Conservation (phyloP, 2,888 invertebrate genomes). For the Drosophila borealis region DNA sequence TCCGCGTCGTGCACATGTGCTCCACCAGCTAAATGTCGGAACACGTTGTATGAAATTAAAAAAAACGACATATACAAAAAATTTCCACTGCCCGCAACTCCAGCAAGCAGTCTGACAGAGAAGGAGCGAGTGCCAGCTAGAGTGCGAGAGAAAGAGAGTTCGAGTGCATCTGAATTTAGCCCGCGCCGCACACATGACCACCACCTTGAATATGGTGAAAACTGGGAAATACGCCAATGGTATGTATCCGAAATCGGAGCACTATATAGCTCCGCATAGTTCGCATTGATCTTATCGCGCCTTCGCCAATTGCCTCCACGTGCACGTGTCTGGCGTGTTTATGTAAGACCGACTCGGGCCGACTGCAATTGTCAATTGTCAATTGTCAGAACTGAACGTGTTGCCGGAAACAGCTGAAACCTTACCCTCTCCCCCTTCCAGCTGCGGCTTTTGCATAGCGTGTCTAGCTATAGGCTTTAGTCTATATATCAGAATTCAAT, state of each 20-base stretch:
- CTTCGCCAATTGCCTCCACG: neutral
- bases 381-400: slow-evolving; percentile 28
- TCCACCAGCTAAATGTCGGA: slow-evolving; percentile 57
- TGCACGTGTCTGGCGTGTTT: slow-evolving; percentile 67
- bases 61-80: slow-evolving; percentile 13
- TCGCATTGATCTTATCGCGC: slow-evolving; percentile 5
- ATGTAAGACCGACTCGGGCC: slow-evolving; percentile 51
- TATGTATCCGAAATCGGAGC: slow-evolving; percentile 47
- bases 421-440: neutral
- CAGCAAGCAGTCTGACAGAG: neutral
- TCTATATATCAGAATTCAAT: slow-evolving; percentile 4
- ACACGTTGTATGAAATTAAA: slow-evolving; percentile 65
- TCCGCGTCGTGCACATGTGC: slow-evolving; percentile 56
- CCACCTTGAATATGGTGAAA: slow-evolving; percentile 81
- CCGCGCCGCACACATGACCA: slow-evolving; percentile 75
- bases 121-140: slow-evolving; percentile 1
- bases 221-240: slow-evolving; percentile 83
- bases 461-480: slow-evolving; percentile 20
- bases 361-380: slow-evolving; percentile 26
- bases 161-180: slow-evolving; percentile 19
- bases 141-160: slow-evolving; percentile 21
- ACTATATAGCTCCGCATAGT: neutral
- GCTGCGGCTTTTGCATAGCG: slow-evolving; percentile 11
- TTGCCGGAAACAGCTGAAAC: slow-evolving; percentile 51
- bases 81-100: slow-evolving; percentile 35